phyloP scores from a whole-genome alignment of 2,797 vertebrate genomes.

The Epinephelus awoara region DNA sequence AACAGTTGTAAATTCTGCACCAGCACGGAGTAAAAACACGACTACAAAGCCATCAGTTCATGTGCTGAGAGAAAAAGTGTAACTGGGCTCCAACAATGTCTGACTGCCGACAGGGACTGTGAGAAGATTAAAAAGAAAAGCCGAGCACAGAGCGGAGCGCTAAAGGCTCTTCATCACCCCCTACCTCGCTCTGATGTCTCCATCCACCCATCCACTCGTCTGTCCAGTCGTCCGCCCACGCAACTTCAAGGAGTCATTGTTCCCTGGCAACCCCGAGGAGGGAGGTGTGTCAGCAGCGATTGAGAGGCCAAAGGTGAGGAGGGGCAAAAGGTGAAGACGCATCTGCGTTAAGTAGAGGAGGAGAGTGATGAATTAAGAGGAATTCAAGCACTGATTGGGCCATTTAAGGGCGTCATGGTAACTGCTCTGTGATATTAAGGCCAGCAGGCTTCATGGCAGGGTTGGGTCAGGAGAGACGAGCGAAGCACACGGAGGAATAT shows the following conservation, averaged over 20 bases:
- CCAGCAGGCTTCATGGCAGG: not conserved
- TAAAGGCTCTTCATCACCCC: constrained; percentile 42
- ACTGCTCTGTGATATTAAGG: constrained; percentile 3
- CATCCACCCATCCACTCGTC: constrained; percentile 47
- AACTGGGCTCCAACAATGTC: constrained; percentile 49
- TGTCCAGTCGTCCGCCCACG: constrained; percentile 46
- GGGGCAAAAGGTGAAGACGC: constrained; percentile 8
- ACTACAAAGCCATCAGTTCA: constrained; percentile 31
- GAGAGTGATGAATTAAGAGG: not conserved
- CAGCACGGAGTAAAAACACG: not conserved
- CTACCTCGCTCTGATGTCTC: constrained; percentile 36
- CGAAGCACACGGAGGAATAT: not conserved
- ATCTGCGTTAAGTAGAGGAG: constrained; percentile 3
- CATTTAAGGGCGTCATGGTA: constrained; percentile 19
- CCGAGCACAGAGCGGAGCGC: constrained; percentile 7
- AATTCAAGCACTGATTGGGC: constrained; percentile 22
- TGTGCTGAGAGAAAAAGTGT: constrained; percentile 19
- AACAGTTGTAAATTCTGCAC: constrained; percentile 13
- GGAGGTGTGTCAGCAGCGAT: not conserved
- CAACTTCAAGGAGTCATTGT: constrained; percentile 52
- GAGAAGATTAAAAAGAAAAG: constrained; percentile 45
- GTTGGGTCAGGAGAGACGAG: not conserved
- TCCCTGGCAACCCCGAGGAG: constrained; percentile 57
- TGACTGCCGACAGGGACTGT: constrained; percentile 30
- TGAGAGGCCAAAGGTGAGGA: not conserved